phyloP scores from a whole-genome alignment of 2,888 invertebrate species.

The Ctenicera cuprea region DNA sequence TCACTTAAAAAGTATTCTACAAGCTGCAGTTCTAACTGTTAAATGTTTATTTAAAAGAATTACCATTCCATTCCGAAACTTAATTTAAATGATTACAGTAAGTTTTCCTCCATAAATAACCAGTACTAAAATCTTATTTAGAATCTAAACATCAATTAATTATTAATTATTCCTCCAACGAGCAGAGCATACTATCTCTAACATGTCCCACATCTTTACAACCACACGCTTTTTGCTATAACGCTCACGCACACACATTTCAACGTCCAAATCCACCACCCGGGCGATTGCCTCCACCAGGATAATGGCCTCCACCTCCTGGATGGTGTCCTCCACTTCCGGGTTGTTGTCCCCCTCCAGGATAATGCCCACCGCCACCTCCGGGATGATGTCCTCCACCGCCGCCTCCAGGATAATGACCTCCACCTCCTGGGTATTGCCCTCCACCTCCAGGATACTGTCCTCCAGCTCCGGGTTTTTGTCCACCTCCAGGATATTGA shows the following conservation, averaged over 20 bases:
- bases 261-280: neutral
- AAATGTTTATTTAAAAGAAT: no score
- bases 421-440: neutral
- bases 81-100: no score
- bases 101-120: no score
- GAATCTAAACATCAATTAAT: no score
- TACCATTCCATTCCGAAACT: no score
- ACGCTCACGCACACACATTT: neutral
- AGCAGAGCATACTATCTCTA: no score
- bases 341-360: slow-evolving; percentile 6
- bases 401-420: slow-evolving; percentile 31
- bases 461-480: slow-evolving; percentile 51
- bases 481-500: slow-evolving; percentile 51
- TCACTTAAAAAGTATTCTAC: no score
- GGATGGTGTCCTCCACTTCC: slow-evolving; percentile 12
- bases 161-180: no score
- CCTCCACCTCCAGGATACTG: neutral
- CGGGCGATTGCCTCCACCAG: slow-evolving; percentile 40
- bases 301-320: slow-evolving; percentile 37
- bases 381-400: slow-evolving; percentile 1
- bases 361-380: slow-evolving; percentile 11
- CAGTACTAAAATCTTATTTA: no score
- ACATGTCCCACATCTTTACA: no score
- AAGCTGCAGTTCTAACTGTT: no score
- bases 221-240: no score